Evolutionary conservation across 2,797 vertebrate genomes (phyloP).

Genomic region (Diglossa cyanea): DNA sequence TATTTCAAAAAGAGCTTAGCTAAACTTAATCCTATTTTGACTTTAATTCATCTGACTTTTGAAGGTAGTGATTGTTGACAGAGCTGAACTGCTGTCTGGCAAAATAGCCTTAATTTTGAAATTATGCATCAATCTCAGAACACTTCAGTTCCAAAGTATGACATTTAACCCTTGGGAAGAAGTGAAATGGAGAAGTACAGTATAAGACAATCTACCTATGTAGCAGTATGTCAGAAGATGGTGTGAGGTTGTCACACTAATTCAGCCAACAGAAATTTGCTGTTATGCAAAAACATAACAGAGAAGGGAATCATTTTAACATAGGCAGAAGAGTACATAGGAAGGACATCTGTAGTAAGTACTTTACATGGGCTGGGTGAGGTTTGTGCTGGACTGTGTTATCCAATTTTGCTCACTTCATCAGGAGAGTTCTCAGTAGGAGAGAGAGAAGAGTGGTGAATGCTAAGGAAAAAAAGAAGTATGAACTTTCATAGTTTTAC

Average conservation of each 20-base stretch:
- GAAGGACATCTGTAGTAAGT: not conserved
- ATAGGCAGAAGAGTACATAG: not conserved
- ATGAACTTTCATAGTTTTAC: not conserved
- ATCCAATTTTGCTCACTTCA: not conserved
- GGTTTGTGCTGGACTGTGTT: not conserved
- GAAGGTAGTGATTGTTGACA: not conserved
- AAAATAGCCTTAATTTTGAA: not conserved
- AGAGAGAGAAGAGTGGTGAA: not conserved
- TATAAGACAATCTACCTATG: not conserved
- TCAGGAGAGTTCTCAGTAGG: not conserved
- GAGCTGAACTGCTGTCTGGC: not conserved
- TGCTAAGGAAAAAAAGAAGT: not conserved
- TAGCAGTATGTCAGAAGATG: not conserved
- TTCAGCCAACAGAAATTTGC: not conserved
- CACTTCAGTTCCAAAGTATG: not conserved
- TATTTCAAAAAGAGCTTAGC: not conserved
- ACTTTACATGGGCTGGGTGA: not conserved
- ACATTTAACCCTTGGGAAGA: not conserved
- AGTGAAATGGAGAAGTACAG: not conserved
- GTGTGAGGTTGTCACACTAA: not conserved
- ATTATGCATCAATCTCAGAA: not conserved
- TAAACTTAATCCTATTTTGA: not conserved
- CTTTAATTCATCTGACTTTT: not conserved
- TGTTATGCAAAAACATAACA: not conserved
- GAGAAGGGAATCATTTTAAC: not conserved